These are phyloP conservation scores for Drosophila pruinosa DNA, from an alignment of 1,140 invertebrate species.

Conservation along the genomic window DNA sequence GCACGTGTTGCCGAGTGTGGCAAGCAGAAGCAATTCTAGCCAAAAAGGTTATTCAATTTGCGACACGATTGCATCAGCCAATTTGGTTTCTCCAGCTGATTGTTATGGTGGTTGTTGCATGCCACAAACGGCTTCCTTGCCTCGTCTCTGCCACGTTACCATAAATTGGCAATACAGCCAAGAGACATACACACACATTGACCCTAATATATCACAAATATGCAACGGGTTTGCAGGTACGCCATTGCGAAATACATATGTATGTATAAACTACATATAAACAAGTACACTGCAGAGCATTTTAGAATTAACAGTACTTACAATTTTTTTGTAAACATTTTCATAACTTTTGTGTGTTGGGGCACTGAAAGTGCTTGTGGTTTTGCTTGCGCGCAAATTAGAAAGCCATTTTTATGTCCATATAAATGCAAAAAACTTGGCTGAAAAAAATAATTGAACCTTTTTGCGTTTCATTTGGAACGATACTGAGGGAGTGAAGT, in stretches of 20 bases:
- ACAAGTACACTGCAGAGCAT: no score
- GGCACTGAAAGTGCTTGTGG: constrained; percentile 68
- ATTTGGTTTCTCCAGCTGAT: constrained; percentile 28
- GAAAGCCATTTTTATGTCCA: constrained; percentile 79
- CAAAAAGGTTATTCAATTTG: constrained; percentile 26
- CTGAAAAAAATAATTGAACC: constrained; percentile 59
- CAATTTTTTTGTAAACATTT: constrained; percentile 70
- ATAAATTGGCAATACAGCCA: constrained; percentile 18
- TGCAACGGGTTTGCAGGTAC: constrained; percentile 16
- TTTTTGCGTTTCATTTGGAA: constrained; percentile 82
- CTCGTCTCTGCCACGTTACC: constrained; percentile 64
- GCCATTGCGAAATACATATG: constrained; percentile 59
- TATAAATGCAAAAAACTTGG: constrained; percentile 76
- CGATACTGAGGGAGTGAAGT: constrained; percentile 37
- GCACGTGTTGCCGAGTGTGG: constrained; percentile 15
- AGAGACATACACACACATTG: not conserved
- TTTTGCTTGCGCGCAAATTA: constrained; percentile 78
- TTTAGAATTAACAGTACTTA: constrained; percentile 65
- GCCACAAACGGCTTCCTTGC: constrained; percentile 30
- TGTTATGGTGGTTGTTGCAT: constrained; percentile 35
- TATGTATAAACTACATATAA: not conserved
- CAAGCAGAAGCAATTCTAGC: not conserved
- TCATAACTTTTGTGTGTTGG: constrained; percentile 66
- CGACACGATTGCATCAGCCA: constrained; percentile 66
- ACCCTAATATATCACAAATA: constrained; percentile 4